Evolutionary conservation across 2,888 invertebrate genomes (phyloP).

Genomic region (Eilema sororculum): DNA sequence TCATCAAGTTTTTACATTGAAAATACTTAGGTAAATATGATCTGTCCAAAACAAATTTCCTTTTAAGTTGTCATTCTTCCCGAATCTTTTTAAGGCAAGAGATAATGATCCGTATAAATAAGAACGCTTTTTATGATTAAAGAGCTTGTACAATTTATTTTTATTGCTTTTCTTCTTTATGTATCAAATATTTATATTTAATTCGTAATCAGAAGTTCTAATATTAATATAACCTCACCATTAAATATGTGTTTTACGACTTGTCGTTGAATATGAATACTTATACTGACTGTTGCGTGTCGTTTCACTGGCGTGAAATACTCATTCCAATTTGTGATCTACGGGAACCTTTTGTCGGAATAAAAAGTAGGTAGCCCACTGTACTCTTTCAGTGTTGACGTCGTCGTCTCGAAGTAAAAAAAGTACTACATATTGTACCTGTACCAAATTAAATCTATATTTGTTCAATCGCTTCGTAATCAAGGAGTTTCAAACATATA

Average conservation of each 20-base stretch:
- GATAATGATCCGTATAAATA: slow-evolving; percentile 4
- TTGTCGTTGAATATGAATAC: not conserved
- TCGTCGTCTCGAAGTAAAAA: no score
- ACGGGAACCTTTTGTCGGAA: no score
- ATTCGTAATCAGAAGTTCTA: not conserved
- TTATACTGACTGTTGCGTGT: not conserved
- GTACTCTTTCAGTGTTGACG: no score
- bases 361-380: no score
- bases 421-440: no score
- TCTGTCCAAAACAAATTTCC: slow-evolving; percentile 1
- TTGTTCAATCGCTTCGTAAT: not conserved
- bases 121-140: slow-evolving; percentile 7
- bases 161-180: slow-evolving; percentile 1
- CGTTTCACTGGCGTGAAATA: not conserved
- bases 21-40: not conserved
- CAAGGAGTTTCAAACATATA: not conserved
- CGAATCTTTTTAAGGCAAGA: not conserved
- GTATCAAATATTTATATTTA: not conserved
- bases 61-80: not conserved
- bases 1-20: not conserved
- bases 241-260: not conserved
- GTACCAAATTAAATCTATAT: no score
- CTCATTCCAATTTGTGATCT: not conserved
- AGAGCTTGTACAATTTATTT: not conserved
- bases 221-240: not conserved